Evolutionary conservation across 2,113 vertebrate genomes (phyloP), one percentile per base, ranked within the genome.

Genomic region (Pao palembangensis): DNA sequence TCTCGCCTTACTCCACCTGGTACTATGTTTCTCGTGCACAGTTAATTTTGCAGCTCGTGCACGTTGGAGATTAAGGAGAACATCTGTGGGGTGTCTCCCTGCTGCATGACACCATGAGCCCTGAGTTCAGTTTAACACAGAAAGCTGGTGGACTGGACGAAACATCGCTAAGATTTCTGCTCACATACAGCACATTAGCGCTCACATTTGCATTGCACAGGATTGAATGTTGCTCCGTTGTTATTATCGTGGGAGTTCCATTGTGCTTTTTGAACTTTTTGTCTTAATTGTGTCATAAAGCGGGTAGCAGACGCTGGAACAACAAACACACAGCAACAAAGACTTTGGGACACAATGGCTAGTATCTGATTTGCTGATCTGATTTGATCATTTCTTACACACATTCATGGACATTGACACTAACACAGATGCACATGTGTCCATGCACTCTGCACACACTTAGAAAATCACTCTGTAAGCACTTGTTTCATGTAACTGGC

Each of bases 241-340:
- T 52, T 53, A 14, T 54, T 14, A 8, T 19, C 13, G 6, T 18
- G 12, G 21, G 48, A 25, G 51, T 14, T n/a, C n/a, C 47, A 51
- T 48, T 72, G 51, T 74, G 52, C 48, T 71, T 63, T 61, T 65
- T 7, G 25, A 28, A 28, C 25, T 28, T 4, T 28, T 28, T 34
- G 38, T 25, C 50, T 5, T 25, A 34, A 44, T 47, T 18, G 34
- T 58, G 51, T 50, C 57, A 59, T 72, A 58, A 78, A 74, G 60
- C 58, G 18, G 75, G 63, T 59, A 42, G 42, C 58, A 47, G 51
- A 58, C 60, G 19, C 57, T 65, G 46, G 51, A 64, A 79, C 50
- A 83, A 86, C 61, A 85, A 87, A 76, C 69, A 66, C 43, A 47
- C 34, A 59, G 69, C 58, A 72, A 71, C 78, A 86, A 63, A 85